Base-by-base conservation (phyloP, 2,797 vertebrate genomes). In the Galago senegalensis region DNA sequence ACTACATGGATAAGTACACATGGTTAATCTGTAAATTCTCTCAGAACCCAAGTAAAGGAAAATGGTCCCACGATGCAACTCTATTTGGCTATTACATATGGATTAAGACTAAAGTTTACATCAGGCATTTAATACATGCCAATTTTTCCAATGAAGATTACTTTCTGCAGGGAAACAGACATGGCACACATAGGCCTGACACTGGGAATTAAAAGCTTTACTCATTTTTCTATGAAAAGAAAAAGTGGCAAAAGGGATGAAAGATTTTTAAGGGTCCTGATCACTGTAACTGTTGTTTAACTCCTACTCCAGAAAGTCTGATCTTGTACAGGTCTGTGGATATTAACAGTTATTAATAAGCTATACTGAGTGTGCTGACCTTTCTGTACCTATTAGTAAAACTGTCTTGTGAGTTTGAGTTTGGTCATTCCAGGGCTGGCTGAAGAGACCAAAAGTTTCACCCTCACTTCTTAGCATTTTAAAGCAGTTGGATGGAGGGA, bases 51-150 rank as follows among this genome's bases (percentile, higher is more conserved):
- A 31, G 72, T 92, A 92, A 94, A 92, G 65, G 34, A 96, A 53
- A 86, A 83, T 77, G 29, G 56, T 73, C 13, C 76, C n/a, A 91
- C 25, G 70, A 84, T 49, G 63, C 46, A 95, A 93, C 80, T 79
- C 27, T 46, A 46, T 16, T 86, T 94, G 43, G 40, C 34, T 82
- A 72, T 56, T 65, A 96, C 27, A 91, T 65, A 95, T 18, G 21
- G 70, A 69, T 87, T 96, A 96, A 83, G n/a, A 93, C 73, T 79
- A 88, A 91, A 87, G 40, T 85, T 94, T 91, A 81, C 14, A 86
- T 70, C 17, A 95, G 83, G 34, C 34, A 73, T 83, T 95, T 34
- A 40, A 40, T 40, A 40, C 37, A 40, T 40, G 37, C 37, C 37
- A 40, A 40, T 40, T 40, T 40, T 40, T 40, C 37, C 37, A 40